Base-by-base conservation (phyloP, 2,113 vertebrate genomes). In the Leuciscus idus region DNA sequence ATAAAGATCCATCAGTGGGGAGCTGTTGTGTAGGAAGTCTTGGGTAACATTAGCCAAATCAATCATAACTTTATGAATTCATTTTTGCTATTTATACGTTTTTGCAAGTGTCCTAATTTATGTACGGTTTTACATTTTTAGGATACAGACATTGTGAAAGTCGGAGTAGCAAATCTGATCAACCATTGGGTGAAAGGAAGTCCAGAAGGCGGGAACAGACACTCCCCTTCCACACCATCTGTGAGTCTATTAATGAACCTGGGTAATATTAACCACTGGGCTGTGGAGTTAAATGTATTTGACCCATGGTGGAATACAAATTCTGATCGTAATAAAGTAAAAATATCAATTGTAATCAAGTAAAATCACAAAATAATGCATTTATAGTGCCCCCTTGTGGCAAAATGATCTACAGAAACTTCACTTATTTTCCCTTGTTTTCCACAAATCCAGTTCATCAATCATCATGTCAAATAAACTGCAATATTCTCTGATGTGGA, bases 91-190 rank as follows among this genome's bases (percentile, higher is more conserved):
- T 70, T 39, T 33, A 68, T 66, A 12, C 26, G 15, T 15, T 66
- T 30, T 17, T 68, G 59, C 10, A 62, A 62, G 23, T 26, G 59
- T 26, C 10, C n/a, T 62, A 23, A 74, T 57, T 33, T 36, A 33
- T 75, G 0, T 72, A 30, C 4, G 15, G 19, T 74, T 13, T 81
- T 81, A 21, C 59, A 30, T 90, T 81, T 81, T 79, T 86, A 96
- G 96, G 95, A 95, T 70, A 82, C 93, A 2, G 95, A 96, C 0
- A 92, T 93, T 28, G 83, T 96, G 66, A 96, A 95, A 55, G 94
- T 96, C 84, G 96, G 91, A n/a, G 95, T 96, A 88, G 93, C 95
- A 28, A 91, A 87, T 28, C 91, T 93, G 39, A 95, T 96, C 91
- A 95, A 90, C 50, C 94, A 95, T 73, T 96, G 95, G 95, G 94